Evolutionary conservation across 2,113 vertebrate genomes (phyloP).

Genomic region (Grammomys dolichurus): DNA sequence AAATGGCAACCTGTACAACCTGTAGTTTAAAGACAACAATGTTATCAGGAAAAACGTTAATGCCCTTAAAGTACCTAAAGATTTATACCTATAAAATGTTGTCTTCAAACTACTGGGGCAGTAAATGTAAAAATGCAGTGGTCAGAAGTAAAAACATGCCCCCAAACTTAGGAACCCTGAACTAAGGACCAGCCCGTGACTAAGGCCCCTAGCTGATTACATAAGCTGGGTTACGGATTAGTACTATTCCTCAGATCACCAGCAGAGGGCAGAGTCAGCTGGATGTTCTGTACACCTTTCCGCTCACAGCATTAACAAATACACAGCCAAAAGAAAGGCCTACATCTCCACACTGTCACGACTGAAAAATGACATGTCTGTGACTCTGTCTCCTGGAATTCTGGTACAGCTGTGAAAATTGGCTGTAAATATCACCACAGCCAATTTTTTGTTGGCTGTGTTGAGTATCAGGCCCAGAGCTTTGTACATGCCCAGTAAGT

Average conservation of each 20-base stretch:
- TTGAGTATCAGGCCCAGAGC: neutral
- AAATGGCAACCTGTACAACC: neutral
- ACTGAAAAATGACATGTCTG: neutral
- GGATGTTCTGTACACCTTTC: neutral
- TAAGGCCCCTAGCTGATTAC: neutral
- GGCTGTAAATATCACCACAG: neutral
- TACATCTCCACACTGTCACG: neutral
- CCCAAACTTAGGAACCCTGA: neutral
- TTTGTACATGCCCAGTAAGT: neutral
- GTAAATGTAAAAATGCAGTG: neutral
- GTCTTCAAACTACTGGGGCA: neutral
- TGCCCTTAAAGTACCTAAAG: neutral
- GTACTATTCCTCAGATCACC: neutral
- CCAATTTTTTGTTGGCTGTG: neutral
- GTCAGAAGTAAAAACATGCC: neutral
- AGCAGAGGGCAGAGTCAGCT: conserved; percentile 62
- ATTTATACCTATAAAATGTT: conserved; percentile 17
- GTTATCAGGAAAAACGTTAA: neutral
- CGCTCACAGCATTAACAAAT: neutral
- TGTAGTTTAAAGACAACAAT: neutral
- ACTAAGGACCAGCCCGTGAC: neutral
- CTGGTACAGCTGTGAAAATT: neutral
- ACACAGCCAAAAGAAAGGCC: neutral
- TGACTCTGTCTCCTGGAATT: neutral
- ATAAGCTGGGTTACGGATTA: neutral